These are phyloP conservation scores for Homalodisca vitripennis DNA, from an alignment of 1,140 invertebrate species.

Conservation along the genomic window DNA sequence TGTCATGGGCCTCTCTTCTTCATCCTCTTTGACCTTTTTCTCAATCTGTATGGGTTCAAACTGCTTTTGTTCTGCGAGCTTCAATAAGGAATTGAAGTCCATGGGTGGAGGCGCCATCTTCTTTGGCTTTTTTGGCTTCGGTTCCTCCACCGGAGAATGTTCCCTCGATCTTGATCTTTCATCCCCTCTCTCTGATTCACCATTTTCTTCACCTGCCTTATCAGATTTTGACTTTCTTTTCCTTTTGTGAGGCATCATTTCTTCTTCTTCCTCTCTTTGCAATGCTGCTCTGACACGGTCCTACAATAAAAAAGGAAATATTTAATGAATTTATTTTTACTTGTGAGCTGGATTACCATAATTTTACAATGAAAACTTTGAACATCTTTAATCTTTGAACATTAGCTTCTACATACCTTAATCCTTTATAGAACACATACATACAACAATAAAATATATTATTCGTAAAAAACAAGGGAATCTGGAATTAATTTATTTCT, in stretches of 20 bases:
- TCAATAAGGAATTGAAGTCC: constrained; percentile 70
- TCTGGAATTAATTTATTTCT: too few species aligned
- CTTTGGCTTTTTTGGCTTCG: constrained; percentile 55
- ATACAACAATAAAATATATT: too few species aligned
- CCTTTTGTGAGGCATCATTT: constrained; percentile 62
- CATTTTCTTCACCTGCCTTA: constrained; percentile 35
- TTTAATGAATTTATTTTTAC: too few species aligned
- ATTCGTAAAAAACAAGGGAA: too few species aligned
- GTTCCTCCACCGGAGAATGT: constrained; percentile 40
- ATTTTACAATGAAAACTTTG: too few species aligned
- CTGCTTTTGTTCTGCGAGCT: constrained; percentile 81
- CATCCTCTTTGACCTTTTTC: constrained; percentile 53
- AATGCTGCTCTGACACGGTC: constrained; percentile 73
- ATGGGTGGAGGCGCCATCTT: constrained; percentile 64
- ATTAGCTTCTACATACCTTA: too few species aligned
- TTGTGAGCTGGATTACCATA: too few species aligned
- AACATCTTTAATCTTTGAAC: too few species aligned
- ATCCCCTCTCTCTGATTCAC: constrained; percentile 1
- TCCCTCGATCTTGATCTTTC: constrained; percentile 24
- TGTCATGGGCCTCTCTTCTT: constrained; percentile 62
- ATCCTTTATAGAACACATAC: too few species aligned
- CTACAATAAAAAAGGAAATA: constrained; percentile 42
- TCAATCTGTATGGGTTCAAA: constrained; percentile 68
- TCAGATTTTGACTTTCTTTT: constrained; percentile 56
- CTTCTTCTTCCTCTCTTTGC: constrained; percentile 68